Conservation (phyloP, 2,113 vertebrate genomes). For the Cheirogaleus medius region DNA sequence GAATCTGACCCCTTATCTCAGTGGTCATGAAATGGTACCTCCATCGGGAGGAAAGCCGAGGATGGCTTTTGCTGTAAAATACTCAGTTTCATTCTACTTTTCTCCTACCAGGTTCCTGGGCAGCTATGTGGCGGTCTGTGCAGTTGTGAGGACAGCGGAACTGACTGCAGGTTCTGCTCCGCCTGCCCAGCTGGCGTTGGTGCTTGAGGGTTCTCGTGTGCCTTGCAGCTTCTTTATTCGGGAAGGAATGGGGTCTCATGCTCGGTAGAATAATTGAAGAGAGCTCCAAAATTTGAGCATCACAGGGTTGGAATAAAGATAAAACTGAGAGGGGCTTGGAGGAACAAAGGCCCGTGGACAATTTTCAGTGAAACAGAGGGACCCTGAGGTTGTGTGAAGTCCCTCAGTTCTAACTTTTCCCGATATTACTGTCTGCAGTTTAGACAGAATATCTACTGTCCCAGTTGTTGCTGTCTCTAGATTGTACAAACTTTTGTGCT, state of each 20-base stretch:
- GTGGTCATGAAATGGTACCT: background rate
- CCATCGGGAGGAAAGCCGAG: background rate
- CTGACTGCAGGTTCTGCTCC: background rate
- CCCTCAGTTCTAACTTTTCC: background rate
- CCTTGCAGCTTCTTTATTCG: background rate
- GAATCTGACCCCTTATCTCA: background rate
- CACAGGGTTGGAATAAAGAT: background rate
- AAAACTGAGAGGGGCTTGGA: background rate
- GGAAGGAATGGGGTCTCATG: background rate
- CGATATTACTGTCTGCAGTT: background rate
- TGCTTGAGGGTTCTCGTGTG: background rate
- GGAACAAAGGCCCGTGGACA: background rate
- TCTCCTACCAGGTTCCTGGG: background rate
- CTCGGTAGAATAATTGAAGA: background rate
- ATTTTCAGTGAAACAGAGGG: background rate
- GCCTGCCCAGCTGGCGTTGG: rapidly evolving
- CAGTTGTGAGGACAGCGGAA: background rate
- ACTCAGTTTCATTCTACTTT: background rate
- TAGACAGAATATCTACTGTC: background rate
- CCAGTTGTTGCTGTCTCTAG: rapidly evolving
- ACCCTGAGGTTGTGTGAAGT: background rate
- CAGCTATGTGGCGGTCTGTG: too few relatives aligned
- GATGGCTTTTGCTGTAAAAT: background rate
- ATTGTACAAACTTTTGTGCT: rapidly evolving
- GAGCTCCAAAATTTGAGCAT: background rate